Conservation (phyloP, 2,113 vertebrate species). For the Phainopepla nitens region DNA sequence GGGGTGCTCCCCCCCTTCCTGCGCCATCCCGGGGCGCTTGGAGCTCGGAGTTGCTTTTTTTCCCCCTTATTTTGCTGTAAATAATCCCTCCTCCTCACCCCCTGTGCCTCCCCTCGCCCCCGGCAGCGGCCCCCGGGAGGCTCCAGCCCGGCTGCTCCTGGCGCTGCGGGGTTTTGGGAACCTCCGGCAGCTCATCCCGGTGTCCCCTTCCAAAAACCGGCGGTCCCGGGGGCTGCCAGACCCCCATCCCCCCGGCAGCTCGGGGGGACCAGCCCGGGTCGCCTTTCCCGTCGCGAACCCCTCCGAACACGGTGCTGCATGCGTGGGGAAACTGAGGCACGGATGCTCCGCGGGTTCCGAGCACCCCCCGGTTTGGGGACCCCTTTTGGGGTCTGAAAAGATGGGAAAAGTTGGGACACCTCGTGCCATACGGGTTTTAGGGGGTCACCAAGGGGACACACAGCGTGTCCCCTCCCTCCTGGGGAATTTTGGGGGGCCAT, state of each 20-base stretch:
- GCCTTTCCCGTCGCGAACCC: not conserved
- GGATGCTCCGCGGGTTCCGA: not conserved
- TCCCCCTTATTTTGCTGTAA: not conserved
- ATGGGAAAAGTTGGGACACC: not conserved
- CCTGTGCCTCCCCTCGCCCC: not conserved
- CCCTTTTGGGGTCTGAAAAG: not conserved
- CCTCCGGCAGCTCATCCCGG: not conserved
- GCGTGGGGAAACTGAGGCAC: slow-evolving; percentile 23
- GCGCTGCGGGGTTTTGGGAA: not conserved
- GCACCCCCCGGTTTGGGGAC: no score
- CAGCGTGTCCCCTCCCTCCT: not conserved
- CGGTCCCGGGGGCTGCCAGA: not conserved
- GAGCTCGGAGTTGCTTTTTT: not conserved
- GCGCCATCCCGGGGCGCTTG: not conserved
- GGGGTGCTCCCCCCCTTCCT: not conserved
- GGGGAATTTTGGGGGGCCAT: no score
- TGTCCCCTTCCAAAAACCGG: not conserved
- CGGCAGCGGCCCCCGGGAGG: not conserved
- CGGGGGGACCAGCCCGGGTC: not conserved
- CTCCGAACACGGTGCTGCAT: not conserved
- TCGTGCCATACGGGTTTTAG: not conserved
- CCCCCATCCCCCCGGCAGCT: not conserved
- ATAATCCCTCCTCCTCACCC: not conserved
- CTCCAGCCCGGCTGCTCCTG: not conserved
- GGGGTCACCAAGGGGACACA: not conserved